Conservation (phyloP, 2,113 vertebrate species). For the Macroglossus sobrinus region DNA sequence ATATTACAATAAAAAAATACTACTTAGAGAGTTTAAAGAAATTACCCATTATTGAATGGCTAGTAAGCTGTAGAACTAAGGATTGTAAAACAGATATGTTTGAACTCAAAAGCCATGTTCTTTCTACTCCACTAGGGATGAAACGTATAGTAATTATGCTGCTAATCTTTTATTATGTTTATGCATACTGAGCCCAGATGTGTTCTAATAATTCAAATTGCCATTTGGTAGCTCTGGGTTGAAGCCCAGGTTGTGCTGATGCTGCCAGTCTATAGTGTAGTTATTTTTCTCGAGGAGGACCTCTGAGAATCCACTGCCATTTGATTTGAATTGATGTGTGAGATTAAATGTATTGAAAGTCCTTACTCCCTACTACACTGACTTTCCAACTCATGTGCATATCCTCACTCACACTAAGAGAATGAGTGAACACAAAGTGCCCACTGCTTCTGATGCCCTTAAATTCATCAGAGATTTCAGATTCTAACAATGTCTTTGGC, state of each 20-base stretch:
- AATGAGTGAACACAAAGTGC: not conserved
- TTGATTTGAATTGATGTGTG: not conserved
- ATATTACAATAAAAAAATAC: not conserved
- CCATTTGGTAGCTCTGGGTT: not conserved
- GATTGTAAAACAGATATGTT: not conserved
- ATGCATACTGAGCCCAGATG: not conserved
- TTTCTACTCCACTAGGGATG: not conserved
- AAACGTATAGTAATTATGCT: not conserved
- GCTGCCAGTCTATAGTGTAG: fast-evolving
- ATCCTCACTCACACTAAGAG: not conserved
- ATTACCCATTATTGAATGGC: not conserved
- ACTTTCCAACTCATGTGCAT: not conserved
- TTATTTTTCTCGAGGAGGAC: not conserved
- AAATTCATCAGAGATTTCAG: not conserved
- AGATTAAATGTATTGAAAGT: not conserved
- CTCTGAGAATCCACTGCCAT: not conserved
- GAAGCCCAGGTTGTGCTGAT: fast-evolving
- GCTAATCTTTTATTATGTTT: not conserved
- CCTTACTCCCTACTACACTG: not conserved
- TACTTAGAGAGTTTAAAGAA: not conserved
- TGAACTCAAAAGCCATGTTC: not conserved
- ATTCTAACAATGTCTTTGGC: not conserved
- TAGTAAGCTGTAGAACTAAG: not conserved
- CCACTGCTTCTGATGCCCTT: not conserved
- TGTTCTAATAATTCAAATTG: not conserved